phyloP scores from a whole-genome alignment of 2,888 invertebrate species.

The Lordiphosa fenestrarum region DNA sequence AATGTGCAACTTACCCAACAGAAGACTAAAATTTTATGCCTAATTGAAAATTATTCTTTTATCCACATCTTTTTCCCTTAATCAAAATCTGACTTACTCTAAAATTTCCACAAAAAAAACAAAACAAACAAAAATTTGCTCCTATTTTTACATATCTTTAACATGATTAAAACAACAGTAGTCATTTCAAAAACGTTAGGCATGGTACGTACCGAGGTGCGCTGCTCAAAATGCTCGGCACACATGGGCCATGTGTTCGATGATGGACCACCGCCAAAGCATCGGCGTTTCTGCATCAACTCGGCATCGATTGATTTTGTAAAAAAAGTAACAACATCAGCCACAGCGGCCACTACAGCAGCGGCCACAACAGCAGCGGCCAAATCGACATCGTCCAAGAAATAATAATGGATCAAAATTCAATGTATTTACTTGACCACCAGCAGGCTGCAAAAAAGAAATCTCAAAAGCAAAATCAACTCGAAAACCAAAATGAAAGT shows the following conservation, averaged over 20 bases:
- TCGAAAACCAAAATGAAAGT: slow-evolving; percentile 17
- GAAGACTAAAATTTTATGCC: slow-evolving; percentile 52
- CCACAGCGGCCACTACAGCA: slow-evolving; percentile 44
- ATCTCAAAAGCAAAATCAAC: slow-evolving; percentile 11
- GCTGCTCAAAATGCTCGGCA: slow-evolving; percentile 94
- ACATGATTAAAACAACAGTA: slow-evolving; percentile 80
- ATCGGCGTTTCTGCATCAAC: slow-evolving; percentile 97
- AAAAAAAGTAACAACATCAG: slow-evolving; percentile 44
- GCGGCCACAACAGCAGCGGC: slow-evolving; percentile 47
- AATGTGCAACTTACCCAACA: slow-evolving; percentile 52
- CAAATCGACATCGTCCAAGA: slow-evolving; percentile 63
- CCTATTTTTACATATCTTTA: slow-evolving; percentile 21
- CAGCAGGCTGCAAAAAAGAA: slow-evolving; percentile 11
- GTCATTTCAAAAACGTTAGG: slow-evolving; percentile 86
- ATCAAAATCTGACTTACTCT: slow-evolving; percentile 44
- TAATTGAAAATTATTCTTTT: slow-evolving; percentile 74
- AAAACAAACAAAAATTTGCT: slow-evolving; percentile 22
- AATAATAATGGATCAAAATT: slow-evolving; percentile 47
- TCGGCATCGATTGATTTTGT: slow-evolving; percentile 84
- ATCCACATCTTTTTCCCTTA: slow-evolving; percentile 67
- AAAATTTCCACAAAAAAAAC: slow-evolving; percentile 31
- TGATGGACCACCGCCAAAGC: slow-evolving; percentile 96
- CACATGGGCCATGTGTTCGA: slow-evolving; percentile 98
- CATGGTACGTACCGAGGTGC: slow-evolving; percentile 96
- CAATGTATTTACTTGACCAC: slow-evolving; percentile 14